Evolutionary conservation across 2,113 vertebrate species (phyloP), one percentile per base, ranked within the genome.

Genomic region (Centropus bengalensis): DNA sequence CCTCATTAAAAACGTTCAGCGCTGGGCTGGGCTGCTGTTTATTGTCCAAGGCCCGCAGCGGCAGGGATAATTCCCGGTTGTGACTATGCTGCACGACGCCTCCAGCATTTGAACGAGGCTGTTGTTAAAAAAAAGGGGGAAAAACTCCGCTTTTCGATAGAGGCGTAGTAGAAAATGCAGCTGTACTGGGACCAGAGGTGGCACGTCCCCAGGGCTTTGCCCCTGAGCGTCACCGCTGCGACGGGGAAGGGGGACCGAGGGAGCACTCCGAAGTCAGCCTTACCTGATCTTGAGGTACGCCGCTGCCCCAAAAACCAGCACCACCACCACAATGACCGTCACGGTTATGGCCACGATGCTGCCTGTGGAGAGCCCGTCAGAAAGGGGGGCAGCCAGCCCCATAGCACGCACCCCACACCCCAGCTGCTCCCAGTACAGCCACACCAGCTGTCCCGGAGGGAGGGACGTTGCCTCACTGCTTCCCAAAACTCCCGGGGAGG

Each of bases 201-300:
- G 30, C 51, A 1, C 40, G 27, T 45, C 32, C 70, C 38, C 8
- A 12, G 44, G 38, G 15, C 36, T 88, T 67, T 14, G 38, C 8
- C 33, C 36, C 32, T 2, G 5, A 24, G n/a, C 49, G 56, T 20
- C 52, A 5, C 16, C 62, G 32, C 27, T 11, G 17, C 0, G 30
- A 33, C 3, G 26, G 16, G 3, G 11, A 81, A 22, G 45, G 22
- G 5, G 38, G 59, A n/a, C 38, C 79, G 45, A 3, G 17, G 2
- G 9, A 11, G 8, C 5, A 2, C 44, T 20, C 49, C 24, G 0
- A 40, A 76, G 15, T 0, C 12, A 40, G 8, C 78, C 96, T 98
- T 86, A 98, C 98, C 98, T 98, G 95, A 98, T 98, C 93, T 98
- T 98, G 90, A 98, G 96, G 86, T 97, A 98, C 0, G 98, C 97